These are phyloP conservation scores for Euspilapteryx auroguttella DNA, from an alignment of 2,888 invertebrate species.

Conservation along the genomic window DNA sequence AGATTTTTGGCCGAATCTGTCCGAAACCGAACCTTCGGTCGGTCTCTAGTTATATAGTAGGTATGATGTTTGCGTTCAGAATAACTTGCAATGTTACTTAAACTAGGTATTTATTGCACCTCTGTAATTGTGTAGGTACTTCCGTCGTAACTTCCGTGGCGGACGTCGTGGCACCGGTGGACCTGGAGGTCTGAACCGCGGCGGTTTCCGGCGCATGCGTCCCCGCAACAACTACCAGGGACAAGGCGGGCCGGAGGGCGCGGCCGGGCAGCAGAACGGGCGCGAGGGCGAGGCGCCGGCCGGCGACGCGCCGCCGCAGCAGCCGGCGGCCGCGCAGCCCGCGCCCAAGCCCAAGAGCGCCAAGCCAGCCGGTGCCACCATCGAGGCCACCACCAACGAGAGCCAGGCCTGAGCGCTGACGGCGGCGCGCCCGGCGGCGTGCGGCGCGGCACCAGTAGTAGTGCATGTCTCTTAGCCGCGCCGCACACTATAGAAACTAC, in stretches of 20 bases:
- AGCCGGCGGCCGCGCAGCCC: conserved; percentile 16
- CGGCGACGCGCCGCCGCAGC: conserved; percentile 3
- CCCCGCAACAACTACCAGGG: conserved; percentile 31
- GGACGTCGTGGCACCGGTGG: conserved; percentile 62
- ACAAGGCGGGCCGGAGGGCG: conserved; percentile 14
- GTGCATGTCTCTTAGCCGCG: conserved; percentile 35
- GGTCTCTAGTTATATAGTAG: no score
- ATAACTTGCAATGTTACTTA: no score
- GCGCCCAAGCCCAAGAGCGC: conserved; percentile 30
- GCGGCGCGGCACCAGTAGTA: conserved; percentile 30
- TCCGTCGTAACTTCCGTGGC: conserved; percentile 76
- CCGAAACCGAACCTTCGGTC: no score
- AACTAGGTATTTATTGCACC: no score
- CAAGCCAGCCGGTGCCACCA: conserved; percentile 37
- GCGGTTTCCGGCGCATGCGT: conserved; percentile 32
- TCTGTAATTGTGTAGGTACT: conserved; percentile 71
- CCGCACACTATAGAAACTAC: conserved; percentile 24
- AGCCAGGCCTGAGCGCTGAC: conserved; percentile 43
- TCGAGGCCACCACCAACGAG: conserved; percentile 50
- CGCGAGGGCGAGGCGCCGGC: conserved; percentile 25
- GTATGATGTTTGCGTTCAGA: no score
- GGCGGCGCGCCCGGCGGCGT: conserved; percentile 9
- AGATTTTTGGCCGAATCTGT: no score
- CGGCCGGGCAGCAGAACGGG: conserved; percentile 25
- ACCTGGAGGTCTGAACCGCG: conserved; percentile 35